These are phyloP conservation scores for Seriola aureovittata DNA, from an alignment of 2,113 vertebrate genomes.

Conservation along the genomic window DNA sequence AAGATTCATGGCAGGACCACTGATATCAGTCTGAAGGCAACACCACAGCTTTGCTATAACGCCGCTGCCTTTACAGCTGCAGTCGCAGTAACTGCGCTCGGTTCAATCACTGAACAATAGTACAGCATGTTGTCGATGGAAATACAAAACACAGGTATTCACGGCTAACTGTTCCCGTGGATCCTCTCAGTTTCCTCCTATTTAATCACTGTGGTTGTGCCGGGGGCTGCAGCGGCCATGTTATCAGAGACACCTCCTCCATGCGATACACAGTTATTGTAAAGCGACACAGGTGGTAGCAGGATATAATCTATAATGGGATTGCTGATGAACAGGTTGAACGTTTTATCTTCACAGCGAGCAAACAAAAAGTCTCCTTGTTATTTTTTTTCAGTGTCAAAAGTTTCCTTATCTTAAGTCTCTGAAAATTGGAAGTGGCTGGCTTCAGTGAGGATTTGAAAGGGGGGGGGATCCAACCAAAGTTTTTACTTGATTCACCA, in stretches of 20 bases:
- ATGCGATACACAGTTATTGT: slow-evolving; percentile 22
- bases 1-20: slow-evolving; percentile 42
- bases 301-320: neutral
- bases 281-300: slow-evolving; percentile 2
- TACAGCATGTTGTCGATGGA: neutral
- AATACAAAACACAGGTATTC: slow-evolving; percentile 21
- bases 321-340: neutral
- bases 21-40: slow-evolving; percentile 18
- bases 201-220: slow-evolving; percentile 18
- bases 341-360: slow-evolving; percentile 15
- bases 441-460: slow-evolving; percentile 9
- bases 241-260: slow-evolving; percentile 22
- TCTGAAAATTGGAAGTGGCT: slow-evolving; percentile 18
- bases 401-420: slow-evolving; percentile 28
- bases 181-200: slow-evolving; percentile 6
- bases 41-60: slow-evolving; percentile 6
- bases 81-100: neutral
- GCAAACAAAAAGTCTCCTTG: neutral
- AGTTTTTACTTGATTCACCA: slow-evolving; percentile 12
- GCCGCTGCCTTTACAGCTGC: slow-evolving; percentile 3
- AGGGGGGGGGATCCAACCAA: neutral
- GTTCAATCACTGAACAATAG: slow-evolving; percentile 5
- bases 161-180: neutral
- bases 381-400: neutral
- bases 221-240: neutral